Conservation (phyloP, 2,797 vertebrate genomes). For the Picus viridis region DNA sequence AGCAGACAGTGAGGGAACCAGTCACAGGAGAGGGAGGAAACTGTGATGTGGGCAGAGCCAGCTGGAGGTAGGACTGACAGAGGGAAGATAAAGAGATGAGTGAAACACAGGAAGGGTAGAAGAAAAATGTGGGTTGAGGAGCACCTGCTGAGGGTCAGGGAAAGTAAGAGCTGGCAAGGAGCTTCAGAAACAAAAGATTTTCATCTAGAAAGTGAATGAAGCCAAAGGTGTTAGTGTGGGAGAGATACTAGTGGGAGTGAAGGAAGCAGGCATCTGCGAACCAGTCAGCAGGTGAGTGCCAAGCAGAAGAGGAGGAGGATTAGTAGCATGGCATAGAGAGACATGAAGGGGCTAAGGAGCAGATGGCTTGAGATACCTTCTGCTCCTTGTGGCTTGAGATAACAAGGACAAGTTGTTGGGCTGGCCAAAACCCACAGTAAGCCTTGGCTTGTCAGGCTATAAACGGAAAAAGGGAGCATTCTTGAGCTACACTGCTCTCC, state of each 20-base stretch:
- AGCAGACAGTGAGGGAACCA: background rate
- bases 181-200: background rate
- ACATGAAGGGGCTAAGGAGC: background rate
- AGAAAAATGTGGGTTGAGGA: background rate
- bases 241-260: background rate
- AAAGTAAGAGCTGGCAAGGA: background rate
- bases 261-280: background rate
- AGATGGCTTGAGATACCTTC: background rate
- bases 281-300: fast-evolving
- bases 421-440: background rate
- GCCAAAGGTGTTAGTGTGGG: background rate
- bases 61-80: background rate
- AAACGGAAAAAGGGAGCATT: background rate
- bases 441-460: background rate
- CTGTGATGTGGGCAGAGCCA: background rate
- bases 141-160: background rate
- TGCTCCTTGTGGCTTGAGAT: fast-evolving
- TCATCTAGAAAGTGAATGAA: background rate
- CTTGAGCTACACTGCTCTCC: background rate
- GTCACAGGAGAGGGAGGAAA: background rate
- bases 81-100: background rate
- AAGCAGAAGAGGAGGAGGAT: background rate
- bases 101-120: background rate
- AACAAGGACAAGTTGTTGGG: background rate
- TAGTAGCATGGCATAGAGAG: background rate